Evolutionary conservation across 2,797 vertebrate species (phyloP).

Genomic region (Spinus pinus): DNA sequence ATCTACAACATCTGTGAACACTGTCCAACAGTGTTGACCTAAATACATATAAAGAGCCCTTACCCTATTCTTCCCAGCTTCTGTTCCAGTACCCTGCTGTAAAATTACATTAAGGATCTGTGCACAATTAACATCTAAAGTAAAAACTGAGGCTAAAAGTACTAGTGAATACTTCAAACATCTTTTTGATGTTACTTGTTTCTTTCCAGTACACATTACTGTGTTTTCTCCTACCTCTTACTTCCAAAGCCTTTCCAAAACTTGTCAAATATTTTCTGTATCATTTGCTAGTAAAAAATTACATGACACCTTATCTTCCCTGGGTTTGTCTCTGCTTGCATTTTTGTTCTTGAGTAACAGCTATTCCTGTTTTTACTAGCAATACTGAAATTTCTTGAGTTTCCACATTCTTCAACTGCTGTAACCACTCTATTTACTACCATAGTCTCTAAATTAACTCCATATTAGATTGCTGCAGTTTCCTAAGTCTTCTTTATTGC

Average conservation of each 20-base stretch:
- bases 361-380: not conserved
- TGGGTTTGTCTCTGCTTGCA: not conserved
- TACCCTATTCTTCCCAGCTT: not conserved
- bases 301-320: not conserved
- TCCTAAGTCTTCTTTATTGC: not conserved
- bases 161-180: not conserved
- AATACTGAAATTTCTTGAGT: not conserved
- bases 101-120: not conserved
- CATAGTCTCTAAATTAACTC: not conserved
- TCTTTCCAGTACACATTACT: not conserved
- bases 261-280: not conserved
- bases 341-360: not conserved
- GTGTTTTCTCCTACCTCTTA: not conserved
- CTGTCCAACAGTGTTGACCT: not conserved
- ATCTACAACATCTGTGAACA: not conserved
- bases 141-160: not conserved
- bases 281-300: not conserved
- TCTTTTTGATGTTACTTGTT: not conserved
- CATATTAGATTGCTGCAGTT: not conserved
- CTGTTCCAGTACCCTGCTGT: not conserved
- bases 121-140: not conserved
- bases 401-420: not conserved
- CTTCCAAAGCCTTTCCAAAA: not conserved
- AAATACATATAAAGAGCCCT: not conserved
- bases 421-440: not conserved